Evolutionary conservation across 2,797 vertebrate genomes (phyloP).

Genomic region (Neostethus bicornis): DNA sequence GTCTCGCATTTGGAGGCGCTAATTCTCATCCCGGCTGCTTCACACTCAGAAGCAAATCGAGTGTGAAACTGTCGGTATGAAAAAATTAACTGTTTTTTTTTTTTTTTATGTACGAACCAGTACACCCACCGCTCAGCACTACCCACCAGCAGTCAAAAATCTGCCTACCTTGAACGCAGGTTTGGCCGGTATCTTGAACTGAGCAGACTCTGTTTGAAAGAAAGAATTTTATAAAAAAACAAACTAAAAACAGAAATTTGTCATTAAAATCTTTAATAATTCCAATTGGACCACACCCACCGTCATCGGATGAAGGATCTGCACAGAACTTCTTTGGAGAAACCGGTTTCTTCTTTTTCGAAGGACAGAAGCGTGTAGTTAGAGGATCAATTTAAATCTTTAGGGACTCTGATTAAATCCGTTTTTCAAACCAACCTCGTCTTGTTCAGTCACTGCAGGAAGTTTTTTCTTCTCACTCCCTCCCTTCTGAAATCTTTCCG

Average conservation of each 20-base stretch:
- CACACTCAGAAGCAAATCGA: no score
- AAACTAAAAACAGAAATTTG: not conserved
- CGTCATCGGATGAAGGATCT: constrained; percentile 73
- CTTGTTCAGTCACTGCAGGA: not conserved
- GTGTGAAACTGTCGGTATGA: no score
- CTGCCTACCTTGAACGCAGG: constrained; percentile 66
- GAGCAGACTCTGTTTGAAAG: constrained; percentile 76
- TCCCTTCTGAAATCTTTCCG: constrained; percentile 69
- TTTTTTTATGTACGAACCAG: no score
- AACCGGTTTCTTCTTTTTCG: constrained; percentile 47
- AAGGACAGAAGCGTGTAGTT: not conserved
- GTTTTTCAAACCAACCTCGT: constrained; percentile 24
- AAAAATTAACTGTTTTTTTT: no score
- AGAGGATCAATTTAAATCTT: not conserved
- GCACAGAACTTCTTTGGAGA: constrained; percentile 9
- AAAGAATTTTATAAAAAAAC: no score
- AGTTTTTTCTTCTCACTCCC: constrained; percentile 43
- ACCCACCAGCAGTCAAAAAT: not conserved
- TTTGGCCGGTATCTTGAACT: constrained; percentile 77
- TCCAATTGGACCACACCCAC: constrained; percentile 45
- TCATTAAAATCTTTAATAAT: not conserved
- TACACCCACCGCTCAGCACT: no score
- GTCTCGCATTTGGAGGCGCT: no score
- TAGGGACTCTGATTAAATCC: not conserved
- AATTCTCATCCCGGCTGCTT: no score